These are phyloP conservation scores for Crocidura indochinensis DNA, from an alignment of 2,797 vertebrate species.

Conservation along the genomic window DNA sequence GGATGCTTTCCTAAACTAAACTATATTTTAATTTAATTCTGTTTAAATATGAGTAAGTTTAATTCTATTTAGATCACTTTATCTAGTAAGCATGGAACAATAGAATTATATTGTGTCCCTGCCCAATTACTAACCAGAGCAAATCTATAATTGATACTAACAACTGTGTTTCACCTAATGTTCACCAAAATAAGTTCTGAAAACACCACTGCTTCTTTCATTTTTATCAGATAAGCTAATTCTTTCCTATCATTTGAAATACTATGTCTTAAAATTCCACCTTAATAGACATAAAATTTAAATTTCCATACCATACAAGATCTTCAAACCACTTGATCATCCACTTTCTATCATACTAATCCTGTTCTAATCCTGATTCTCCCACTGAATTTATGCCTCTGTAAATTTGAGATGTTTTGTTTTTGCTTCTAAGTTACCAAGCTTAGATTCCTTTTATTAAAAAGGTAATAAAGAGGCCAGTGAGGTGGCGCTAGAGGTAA, in stretches of 20 bases:
- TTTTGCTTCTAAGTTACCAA: slow-evolving; percentile 18
- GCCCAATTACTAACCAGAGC: slow-evolving; percentile 20
- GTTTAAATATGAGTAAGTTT: too few relatives aligned
- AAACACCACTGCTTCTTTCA: neutral
- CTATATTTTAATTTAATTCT: slow-evolving; percentile 62
- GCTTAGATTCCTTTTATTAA: neutral
- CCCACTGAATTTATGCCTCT: neutral
- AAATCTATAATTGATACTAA: slow-evolving; percentile 38
- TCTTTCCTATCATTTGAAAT: slow-evolving; percentile 29
- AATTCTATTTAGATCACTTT: slow-evolving; percentile 11
- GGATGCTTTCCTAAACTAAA: slow-evolving; percentile 28
- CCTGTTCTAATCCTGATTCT: slow-evolving; percentile 29
- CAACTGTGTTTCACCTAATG: neutral
- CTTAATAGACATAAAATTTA: neutral
- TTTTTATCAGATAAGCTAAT: neutral
- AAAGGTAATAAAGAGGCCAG: too few relatives aligned
- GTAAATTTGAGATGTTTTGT: slow-evolving; percentile 11
- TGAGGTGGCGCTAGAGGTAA: too few relatives aligned
- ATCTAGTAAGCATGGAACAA: slow-evolving; percentile 16
- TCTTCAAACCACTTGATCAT: neutral
- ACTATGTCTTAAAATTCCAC: neutral
- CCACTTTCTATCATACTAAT: neutral
- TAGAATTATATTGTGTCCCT: slow-evolving; percentile 58
- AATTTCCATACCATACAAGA: neutral
- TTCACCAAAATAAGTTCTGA: slow-evolving; percentile 31